Conservation (phyloP, 2,113 vertebrate species). For the Pituophis catenifer region DNA sequence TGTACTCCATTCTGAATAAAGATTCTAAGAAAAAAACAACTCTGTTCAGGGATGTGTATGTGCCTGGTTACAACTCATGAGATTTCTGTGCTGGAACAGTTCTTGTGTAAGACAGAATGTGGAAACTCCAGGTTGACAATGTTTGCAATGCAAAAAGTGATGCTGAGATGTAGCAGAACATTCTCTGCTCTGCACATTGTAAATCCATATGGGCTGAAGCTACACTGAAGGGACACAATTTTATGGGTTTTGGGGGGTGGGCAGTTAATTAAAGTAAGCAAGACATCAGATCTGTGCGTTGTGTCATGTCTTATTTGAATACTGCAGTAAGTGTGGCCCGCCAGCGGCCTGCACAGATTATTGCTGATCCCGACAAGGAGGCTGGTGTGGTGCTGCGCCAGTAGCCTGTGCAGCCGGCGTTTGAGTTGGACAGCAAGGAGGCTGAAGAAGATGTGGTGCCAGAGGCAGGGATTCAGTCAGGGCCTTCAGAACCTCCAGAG, state of each 20-base stretch:
- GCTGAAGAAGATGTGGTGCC: too few species aligned
- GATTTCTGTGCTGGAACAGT: background rate
- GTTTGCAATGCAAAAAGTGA: background rate
- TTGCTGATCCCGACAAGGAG: too few species aligned
- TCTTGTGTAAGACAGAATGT: background rate
- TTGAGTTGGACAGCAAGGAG: too few species aligned
- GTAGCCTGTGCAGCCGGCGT: too few species aligned
- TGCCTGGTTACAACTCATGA: background rate
- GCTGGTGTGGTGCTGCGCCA: too few species aligned
- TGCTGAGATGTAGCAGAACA: background rate
- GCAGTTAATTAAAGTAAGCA: background rate
- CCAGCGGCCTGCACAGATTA: too few species aligned
- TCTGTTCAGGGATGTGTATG: background rate
- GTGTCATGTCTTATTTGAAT: background rate
- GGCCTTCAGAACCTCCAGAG: too few species aligned
- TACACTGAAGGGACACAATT: background rate
- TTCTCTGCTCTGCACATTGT: background rate
- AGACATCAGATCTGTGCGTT: background rate
- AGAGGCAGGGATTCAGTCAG: too few species aligned
- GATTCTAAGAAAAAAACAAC: background rate
- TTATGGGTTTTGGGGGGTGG: background rate
- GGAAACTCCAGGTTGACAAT: background rate
- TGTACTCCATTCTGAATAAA: background rate
- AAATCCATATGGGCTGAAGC: background rate
- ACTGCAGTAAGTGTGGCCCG: background rate